A percentile compares a stretch with the other conserved stretches of the same genome.
Evolutionary conservation across 2,888 invertebrate genomes (phyloP).

Genomic region (Aphodius granarius): DNA sequence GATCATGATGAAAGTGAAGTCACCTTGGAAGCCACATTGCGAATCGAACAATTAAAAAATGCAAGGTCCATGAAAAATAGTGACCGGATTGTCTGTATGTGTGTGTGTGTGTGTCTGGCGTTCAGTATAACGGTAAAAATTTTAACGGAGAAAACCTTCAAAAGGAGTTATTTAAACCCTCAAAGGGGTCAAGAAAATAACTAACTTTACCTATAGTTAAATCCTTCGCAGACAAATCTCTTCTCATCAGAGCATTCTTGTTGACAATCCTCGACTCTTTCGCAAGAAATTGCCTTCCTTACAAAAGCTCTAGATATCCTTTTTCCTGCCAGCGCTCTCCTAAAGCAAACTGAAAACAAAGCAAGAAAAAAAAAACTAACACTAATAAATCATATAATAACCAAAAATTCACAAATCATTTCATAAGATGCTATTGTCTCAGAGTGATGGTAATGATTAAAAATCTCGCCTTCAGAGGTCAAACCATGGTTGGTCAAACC

Average conservation of each 20-base stretch:
- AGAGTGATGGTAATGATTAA: neutral
- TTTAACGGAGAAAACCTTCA: too few relatives aligned
- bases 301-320: conserved; percentile 70
- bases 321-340: conserved; percentile 74
- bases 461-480: neutral
- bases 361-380: too few relatives aligned
- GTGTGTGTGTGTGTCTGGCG: neutral
- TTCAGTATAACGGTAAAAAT: neutral
- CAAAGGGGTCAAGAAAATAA: too few relatives aligned
- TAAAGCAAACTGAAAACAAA: conserved; percentile 72
- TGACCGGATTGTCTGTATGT: neutral
- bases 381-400: neutral
- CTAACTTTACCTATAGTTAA: conserved; percentile 80
- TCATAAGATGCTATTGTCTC: neutral
- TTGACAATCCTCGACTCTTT: conserved; percentile 75
- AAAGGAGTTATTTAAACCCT: too few relatives aligned
- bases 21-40: neutral
- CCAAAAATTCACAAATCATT: neutral
- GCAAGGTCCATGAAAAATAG: conserved; percentile 9
- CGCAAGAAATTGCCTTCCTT: conserved; percentile 68
- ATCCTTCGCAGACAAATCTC: conserved; percentile 78
- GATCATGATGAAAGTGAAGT: conserved; percentile 5
- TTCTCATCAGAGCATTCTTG: conserved; percentile 74
- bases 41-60: conserved; percentile 4
- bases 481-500: too few relatives aligned